A percentile compares a stretch with the other conserved stretches of the same genome.
These are phyloP conservation scores for Cerceris ruficornis DNA, from an alignment of 2,888 invertebrate species.

Conservation along the genomic window DNA sequence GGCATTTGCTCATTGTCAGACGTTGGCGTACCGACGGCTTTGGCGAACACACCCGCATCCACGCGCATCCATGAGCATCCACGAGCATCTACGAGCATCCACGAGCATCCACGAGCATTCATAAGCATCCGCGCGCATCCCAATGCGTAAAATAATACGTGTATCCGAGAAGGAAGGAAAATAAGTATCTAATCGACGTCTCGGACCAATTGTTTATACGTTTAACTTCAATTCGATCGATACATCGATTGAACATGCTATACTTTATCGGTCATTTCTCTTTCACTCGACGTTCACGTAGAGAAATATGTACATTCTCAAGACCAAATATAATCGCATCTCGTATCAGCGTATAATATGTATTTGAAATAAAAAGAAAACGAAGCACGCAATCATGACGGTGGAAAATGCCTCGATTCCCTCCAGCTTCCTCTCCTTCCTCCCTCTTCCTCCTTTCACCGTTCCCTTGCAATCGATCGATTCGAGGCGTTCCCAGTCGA, in stretches of 20 bases:
- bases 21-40: too few relatives aligned
- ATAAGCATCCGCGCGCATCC: too few relatives aligned
- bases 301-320: background rate
- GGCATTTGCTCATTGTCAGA: too few relatives aligned
- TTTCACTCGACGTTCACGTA: background rate
- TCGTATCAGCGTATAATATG: background rate
- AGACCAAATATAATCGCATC: background rate
- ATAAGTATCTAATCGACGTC: background rate
- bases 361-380: slow-evolving; percentile 23
- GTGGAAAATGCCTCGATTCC: background rate
- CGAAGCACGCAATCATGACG: background rate
- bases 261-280: background rate
- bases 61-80: too few relatives aligned
- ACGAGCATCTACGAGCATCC: too few relatives aligned
- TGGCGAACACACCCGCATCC: too few relatives aligned
- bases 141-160: too few relatives aligned
- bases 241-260: background rate
- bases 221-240: slow-evolving; percentile 1
- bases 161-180: too few relatives aligned
- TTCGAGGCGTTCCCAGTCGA: too few relatives aligned
- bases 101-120: too few relatives aligned
- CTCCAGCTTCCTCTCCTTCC: background rate
- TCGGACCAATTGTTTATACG: background rate
- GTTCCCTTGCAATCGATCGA: background rate
- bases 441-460: background rate